Base-by-base conservation (phyloP, 2,113 vertebrate species). In the Prinia subflava region DNA sequence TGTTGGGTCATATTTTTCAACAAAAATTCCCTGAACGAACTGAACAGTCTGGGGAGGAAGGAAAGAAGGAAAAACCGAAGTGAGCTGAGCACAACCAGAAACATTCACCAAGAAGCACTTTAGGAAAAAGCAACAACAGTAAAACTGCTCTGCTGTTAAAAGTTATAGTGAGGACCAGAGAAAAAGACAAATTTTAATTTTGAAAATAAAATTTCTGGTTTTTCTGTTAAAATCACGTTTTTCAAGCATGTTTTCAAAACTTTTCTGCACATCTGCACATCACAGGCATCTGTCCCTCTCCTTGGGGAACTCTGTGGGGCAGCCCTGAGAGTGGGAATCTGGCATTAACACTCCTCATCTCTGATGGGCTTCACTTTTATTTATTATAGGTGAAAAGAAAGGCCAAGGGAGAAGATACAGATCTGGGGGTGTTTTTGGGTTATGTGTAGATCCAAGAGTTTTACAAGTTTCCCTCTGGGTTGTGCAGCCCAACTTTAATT, bases 21-120 rank as follows among this genome's bases (percentile, higher is more conserved):
- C 99, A 98, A 99, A 99, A 98, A 99, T 99, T 98, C 99, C 99
- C 98, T 99, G 99, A 97, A 99, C 99, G 89, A 99, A 99, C 96
- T 99, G 99, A 97, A 99, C 99, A 92, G 99, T 99, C 99, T 99
- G 94, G 94, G 63, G 60, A 94, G 68, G 70, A 41, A 91, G 95
- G 53, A 84, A 78, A 90, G 52, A 22, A 33, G 15, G 30, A 17
- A 68, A 87, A 71, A n/a, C 41, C 68, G 37, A 37, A 91, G 75
- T 31, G 23, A 95, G 42, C 18, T 22, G 67, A 83, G 31, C 33
- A 55, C 1, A 6, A n/a, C 15, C 31, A 80, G 83, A n/a, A 65
- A 52, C 13, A 11, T 31, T n/a, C 35, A 81, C 39, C 35, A 68
- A 83, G 52, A 22, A 77, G 12, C 15, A 60, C 39, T 78, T 75